Conservation (phyloP, 2,888 invertebrate genomes). For the Habroteleia sp. region DNA sequence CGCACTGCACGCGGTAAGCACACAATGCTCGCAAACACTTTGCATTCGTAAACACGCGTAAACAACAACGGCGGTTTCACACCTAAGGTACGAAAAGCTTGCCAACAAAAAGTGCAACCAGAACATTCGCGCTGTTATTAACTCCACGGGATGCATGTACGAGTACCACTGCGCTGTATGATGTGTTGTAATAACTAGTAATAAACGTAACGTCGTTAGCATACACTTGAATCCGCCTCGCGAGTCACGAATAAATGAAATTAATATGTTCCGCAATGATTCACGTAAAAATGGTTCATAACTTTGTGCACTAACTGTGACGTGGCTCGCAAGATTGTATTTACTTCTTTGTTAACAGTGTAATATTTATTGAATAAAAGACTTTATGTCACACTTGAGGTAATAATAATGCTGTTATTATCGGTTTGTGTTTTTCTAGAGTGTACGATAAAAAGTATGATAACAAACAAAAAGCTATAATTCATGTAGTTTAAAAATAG, state of each 20-base stretch:
- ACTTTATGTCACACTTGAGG: no score
- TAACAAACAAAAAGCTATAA: no score
- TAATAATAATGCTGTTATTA: no score
- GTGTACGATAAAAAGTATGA: no score
- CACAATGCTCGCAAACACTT: conserved; percentile 80
- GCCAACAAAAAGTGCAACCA: conserved; percentile 65
- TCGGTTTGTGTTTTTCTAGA: no score
- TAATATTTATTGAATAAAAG: no score
- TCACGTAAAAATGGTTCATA: conserved; percentile 1
- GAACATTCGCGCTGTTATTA: conserved; percentile 31
- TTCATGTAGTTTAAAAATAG: no score
- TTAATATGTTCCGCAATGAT: conserved; percentile 3
- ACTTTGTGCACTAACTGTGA: background rate
- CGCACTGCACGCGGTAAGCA: conserved; percentile 72
- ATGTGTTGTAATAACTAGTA: conserved; percentile 23
- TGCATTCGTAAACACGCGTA: conserved; percentile 80
- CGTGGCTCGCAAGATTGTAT: no score
- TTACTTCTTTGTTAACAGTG: no score
- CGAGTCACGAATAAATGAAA: conserved; percentile 10
- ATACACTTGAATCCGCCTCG: conserved; percentile 6
- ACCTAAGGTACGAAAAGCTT: conserved; percentile 72
- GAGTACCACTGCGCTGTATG: conserved; percentile 7
- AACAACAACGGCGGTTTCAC: conserved; percentile 78
- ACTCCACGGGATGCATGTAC: conserved; percentile 19
- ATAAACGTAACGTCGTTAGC: conserved; percentile 26